Conservation (phyloP, 2,888 invertebrate species). For the Asteroscopus sphinx region DNA sequence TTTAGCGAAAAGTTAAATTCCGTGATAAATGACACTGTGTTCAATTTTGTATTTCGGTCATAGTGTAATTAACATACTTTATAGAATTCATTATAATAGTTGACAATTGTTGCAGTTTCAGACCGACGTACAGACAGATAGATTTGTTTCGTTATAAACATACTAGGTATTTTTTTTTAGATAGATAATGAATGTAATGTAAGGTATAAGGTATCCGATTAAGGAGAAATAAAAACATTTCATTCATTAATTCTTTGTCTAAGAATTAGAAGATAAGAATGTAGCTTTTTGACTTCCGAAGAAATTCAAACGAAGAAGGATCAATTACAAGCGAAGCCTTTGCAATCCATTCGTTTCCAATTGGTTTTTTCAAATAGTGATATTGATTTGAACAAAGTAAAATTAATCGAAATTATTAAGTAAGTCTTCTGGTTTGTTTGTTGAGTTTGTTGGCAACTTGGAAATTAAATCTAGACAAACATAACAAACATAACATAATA, state of each 20-base stretch:
- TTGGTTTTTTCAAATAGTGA: neutral
- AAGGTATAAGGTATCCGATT: neutral
- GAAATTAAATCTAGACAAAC: too few species aligned
- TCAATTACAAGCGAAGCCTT: constrained; percentile 32
- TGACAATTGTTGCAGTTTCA: constrained; percentile 3
- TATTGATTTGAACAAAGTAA: neutral
- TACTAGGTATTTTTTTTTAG: too few species aligned
- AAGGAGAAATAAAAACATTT: neutral
- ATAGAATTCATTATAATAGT: constrained; percentile 9
- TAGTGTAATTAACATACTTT: constrained; percentile 43
- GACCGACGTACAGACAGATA: constrained; percentile 1
- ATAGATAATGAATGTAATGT: too few species aligned
- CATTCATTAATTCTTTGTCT: constrained; percentile 6
- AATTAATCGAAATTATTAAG: too few species aligned
- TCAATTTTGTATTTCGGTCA: constrained; percentile 31
- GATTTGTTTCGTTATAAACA: neutral
- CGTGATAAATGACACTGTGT: constrained; percentile 39
- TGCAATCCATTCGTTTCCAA: constrained; percentile 2
- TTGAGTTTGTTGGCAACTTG: too few species aligned
- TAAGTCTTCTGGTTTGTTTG: too few species aligned
- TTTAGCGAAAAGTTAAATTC: constrained; percentile 28
- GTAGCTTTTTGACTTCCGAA: constrained; percentile 17
- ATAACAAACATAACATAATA: too few species aligned
- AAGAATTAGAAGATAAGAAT: constrained; percentile 4
- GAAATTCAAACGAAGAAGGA: constrained; percentile 16